Evolutionary conservation across 2,888 invertebrate species (phyloP), one percentile per base, ranked within the genome.

Genomic region (Hirtodrosophila confusa): DNA sequence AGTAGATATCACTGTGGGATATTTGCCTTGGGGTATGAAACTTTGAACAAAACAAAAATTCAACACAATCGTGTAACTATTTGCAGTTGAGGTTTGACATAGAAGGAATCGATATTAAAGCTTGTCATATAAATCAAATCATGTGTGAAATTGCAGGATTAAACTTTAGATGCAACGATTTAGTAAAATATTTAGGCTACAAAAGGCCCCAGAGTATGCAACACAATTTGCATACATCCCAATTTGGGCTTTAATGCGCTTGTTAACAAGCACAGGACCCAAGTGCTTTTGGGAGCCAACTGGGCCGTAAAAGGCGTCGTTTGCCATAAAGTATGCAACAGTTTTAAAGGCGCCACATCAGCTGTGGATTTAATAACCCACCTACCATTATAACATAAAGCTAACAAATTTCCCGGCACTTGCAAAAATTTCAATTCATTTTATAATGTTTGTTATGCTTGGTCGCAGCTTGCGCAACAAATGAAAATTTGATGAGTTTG

Each of bases 191-290:
- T 43, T 27, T 47, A 9, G 10, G 24, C 35, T 49, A 48, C 33
- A 78, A 60, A 44, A 60, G 48, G 40, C 72, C 79, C 72, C 31
- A n/a, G 79, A 75, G 75, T 48, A 61, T 51, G 75, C 64, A 61
- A 7, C 41, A 43, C 53, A 71, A 82, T 85, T 85, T 85, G 66
- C 75, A 78, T 78, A 63, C 44, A 44, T 44, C 62, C 31, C 69
- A 53, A 54, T 39, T 57, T 76, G 24, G 48, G 50, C 66, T 69
- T 66, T 76, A 69, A 86, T 76, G 65, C 58, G 44, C 49, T 47
- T 72, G 83, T 72, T 76, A 49, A 68, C 69, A 69, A 56, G 61
- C 60, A 39, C 49, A n/a, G 24, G 48, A 61, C 49, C 45, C 47
- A 39, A 51, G 58, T 56, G 55, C 55, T 29, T 10, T 11, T 8